Evolutionary conservation across 2,797 vertebrate genomes (phyloP), one percentile per base, ranked within the genome.

Genomic region (Sebastes miniatus): DNA sequence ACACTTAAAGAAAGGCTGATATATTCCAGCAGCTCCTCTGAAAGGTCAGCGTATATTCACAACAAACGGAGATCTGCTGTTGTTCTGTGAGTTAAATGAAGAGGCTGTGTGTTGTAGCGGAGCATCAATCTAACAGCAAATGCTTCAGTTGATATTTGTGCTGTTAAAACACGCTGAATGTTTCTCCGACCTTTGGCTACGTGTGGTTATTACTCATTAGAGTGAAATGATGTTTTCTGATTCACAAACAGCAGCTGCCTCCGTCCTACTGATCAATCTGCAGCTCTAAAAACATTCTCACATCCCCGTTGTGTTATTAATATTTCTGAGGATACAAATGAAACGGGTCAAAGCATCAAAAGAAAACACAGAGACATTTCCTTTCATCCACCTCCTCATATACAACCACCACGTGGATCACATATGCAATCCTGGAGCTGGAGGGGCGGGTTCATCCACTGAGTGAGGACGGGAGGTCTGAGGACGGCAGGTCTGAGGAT

Each of bases 261-360:
- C 71, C 61, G 59, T 76, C 79, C 32, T 61, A n/a, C 74, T 79
- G 78, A 89, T 89, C 81, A 85, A 84, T 87, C 77, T 83, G 79
- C 69, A 22, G 52, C 6, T 71, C 5, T 56, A 57, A 74, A 86
- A 78, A 54, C 66, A 74, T 79, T 87, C 81, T 69, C 68, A 81
- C 65, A 70, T 83, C 86, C 78, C 76, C 10, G 67, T 69, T 56
- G 72, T 77, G 68, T 87, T 92, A 86, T 90, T 90, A 88, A 90
- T 88, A 85, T 87, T 89, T 88, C 70, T 77, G 82, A 68, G 59
- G 75, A 84, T 88, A 84, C 76, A 87, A 87, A 91, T 83, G 80
- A 89, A 87, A 73, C 43, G 27, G 81, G 86, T 88, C 87, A 87
- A 69, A 81, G 72, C 29, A 4, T 3, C 66, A 63, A 20, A 52